Conservation (phyloP, 2,113 vertebrate species). For the Orientallactaga bullata region DNA sequence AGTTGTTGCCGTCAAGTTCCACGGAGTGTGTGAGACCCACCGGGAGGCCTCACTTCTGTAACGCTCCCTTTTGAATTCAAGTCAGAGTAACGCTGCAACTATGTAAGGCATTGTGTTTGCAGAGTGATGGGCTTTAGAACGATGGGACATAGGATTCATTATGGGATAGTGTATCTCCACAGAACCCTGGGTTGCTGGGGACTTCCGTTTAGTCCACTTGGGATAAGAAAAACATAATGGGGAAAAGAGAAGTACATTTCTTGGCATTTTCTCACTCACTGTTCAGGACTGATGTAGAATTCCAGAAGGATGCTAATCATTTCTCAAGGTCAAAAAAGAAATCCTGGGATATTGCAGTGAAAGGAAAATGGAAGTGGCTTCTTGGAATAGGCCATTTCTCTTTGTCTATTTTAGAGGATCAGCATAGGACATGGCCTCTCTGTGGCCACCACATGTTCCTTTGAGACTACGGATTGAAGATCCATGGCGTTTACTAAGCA, state of each 20-base stretch:
- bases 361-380: not conserved
- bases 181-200: not conserved
- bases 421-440: fast-evolving
- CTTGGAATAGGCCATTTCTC: not conserved
- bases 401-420: not conserved
- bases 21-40: not conserved
- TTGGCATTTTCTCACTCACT: not conserved
- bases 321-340: slow-evolving; percentile 26
- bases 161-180: not conserved
- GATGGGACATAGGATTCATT: not conserved
- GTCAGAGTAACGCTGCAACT: not conserved
- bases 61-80: not conserved
- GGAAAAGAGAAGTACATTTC: slow-evolving; percentile 4
- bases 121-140: not conserved
- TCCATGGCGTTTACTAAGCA: not conserved
- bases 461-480: not conserved
- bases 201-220: not conserved
- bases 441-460: not conserved
- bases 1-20: not conserved
- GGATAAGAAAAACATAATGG: not conserved
- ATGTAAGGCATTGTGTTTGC: not conserved
- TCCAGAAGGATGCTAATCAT: not conserved
- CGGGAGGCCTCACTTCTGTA: not conserved
- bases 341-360: not conserved
- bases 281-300: not conserved